phyloP scores from a whole-genome alignment of 2,113 vertebrate genomes.

The Cyanocitta stelleri region DNA sequence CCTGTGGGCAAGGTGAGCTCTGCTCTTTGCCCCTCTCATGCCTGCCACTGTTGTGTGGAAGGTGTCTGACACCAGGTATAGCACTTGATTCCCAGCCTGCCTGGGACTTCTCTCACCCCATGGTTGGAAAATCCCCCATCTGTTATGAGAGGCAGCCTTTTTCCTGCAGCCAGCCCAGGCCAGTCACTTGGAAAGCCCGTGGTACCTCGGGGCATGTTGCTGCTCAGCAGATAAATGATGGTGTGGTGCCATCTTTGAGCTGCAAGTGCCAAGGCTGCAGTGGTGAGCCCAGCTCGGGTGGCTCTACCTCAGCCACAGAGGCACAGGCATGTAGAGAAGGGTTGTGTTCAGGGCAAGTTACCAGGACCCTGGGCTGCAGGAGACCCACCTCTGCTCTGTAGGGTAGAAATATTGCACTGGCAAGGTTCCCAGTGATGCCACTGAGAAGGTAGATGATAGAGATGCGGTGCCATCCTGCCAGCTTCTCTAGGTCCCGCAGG shows the following conservation, averaged over 20 bases:
- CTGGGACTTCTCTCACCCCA: neutral
- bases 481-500: constrained; percentile 93
- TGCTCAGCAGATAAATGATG: neutral
- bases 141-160: neutral
- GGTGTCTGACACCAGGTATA: neutral
- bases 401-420: constrained; percentile 95
- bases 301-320: neutral
- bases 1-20: neutral
- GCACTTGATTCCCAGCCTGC: neutral
- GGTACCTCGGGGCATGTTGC: neutral
- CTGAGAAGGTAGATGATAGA: constrained; percentile 98
- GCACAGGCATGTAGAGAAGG: neutral
- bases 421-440: constrained; percentile 94
- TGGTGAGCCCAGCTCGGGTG: neutral
- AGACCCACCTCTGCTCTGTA: constrained; percentile 92
- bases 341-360: neutral
- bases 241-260: neutral
- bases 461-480: constrained; percentile 97
- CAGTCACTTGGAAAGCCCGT: neutral
- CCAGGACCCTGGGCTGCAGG: neutral
- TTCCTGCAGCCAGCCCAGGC: neutral
- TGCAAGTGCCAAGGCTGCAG: neutral
- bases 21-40: neutral
- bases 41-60: fast-evolving
- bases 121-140: neutral